These are phyloP conservation scores for Protomyctophum bolini DNA, from an alignment of 2,113 vertebrate genomes.

Conservation along the genomic window DNA sequence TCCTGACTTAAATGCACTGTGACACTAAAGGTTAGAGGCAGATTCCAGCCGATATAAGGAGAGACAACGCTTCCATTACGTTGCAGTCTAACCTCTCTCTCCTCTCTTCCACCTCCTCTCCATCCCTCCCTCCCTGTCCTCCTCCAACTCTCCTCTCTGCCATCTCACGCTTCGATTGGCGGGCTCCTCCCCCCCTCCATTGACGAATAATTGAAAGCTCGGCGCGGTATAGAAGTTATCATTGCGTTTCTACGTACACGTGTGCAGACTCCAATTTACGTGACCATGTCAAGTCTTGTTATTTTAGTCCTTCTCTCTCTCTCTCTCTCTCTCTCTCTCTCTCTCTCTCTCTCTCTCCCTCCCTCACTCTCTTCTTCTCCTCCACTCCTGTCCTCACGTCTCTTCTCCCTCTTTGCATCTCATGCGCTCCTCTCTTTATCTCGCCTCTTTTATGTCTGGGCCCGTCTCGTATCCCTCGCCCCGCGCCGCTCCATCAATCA, in stretches of 20 bases:
- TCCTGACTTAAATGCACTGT: constrained; percentile 64
- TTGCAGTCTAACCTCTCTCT: constrained; percentile 42
- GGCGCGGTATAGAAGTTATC: constrained; percentile 56
- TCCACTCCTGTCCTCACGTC: not conserved
- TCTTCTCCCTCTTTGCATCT: constrained; percentile 37
- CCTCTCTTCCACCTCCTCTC: constrained; percentile 36
- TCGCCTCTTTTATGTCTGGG: constrained; percentile 53
- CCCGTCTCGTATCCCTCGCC: constrained; percentile 29
- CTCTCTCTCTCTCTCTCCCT: constrained; percentile 30
- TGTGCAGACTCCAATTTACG: constrained; percentile 49
- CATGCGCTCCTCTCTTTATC: constrained; percentile 41
- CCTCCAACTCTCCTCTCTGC: constrained; percentile 13
- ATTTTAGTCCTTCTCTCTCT: constrained; percentile 17
- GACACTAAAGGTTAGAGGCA: constrained; percentile 68
- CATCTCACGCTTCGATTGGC: constrained; percentile 39
- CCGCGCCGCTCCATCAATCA: constrained; percentile 46
- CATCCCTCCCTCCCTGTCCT: constrained; percentile 5
- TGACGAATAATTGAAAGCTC: constrained; percentile 65
- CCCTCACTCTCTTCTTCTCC: not conserved
- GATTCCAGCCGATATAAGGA: constrained; percentile 59
- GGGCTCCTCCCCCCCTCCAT: constrained; percentile 8
- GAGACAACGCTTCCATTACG: constrained; percentile 68
- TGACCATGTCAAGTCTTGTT: constrained; percentile 49
- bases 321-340: constrained; percentile 36
- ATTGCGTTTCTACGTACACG: constrained; percentile 47